These are phyloP conservation scores for Maniola jurtina DNA, from an alignment of 1,140 invertebrate genomes.

Conservation along the genomic window DNA sequence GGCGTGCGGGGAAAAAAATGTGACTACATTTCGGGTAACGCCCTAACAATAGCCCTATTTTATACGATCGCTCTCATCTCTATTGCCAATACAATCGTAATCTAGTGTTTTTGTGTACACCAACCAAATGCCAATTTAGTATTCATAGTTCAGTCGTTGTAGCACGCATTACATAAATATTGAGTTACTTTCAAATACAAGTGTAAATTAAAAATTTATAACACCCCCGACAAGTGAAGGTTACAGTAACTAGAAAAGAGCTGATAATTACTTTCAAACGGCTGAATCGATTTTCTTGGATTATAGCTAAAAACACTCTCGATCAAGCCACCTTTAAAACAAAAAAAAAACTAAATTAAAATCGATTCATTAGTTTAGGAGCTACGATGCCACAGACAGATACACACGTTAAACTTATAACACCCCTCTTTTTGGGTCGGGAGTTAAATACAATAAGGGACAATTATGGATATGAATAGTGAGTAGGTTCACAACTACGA, in stretches of 20 bases:
- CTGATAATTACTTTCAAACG: too few species aligned
- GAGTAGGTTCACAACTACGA: neutral
- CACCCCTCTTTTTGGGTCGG: too few species aligned
- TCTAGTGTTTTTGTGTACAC: slow-evolving; percentile 17
- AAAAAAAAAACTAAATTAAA: too few species aligned
- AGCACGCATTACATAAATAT: neutral
- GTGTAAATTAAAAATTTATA: too few species aligned
- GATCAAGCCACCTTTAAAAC: too few species aligned
- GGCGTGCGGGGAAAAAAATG: slow-evolving; percentile 27
- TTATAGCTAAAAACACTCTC: too few species aligned
- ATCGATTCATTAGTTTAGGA: too few species aligned
- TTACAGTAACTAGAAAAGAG: too few species aligned
- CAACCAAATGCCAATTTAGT: slow-evolving; percentile 21
- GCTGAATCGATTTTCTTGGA: too few species aligned
- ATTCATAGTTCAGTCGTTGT: neutral
- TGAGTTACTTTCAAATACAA: neutral
- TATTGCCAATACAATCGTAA: slow-evolving; percentile 21
- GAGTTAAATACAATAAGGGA: neutral
- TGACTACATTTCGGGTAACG: slow-evolving; percentile 27
- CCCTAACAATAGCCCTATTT: slow-evolving; percentile 28
- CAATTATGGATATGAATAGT: neutral
- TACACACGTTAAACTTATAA: too few species aligned
- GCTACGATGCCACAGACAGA: too few species aligned
- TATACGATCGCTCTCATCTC: slow-evolving; percentile 16
- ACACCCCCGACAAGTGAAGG: too few species aligned